Evolutionary conservation across 2,113 vertebrate species (phyloP), one percentile per base, ranked within the genome.

Genomic region (Noctilio leporinus): DNA sequence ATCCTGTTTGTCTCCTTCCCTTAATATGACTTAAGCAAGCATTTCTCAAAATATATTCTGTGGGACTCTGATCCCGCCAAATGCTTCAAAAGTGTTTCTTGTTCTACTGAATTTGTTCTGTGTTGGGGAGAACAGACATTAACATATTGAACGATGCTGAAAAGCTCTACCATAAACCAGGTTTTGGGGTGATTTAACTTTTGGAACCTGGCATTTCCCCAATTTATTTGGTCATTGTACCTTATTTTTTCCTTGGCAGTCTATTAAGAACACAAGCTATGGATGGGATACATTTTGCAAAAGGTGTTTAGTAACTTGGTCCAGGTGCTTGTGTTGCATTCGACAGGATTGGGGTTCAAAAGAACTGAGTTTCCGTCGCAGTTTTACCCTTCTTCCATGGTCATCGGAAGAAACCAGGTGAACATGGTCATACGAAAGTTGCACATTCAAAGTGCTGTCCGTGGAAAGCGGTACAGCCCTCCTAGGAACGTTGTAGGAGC

Each of bases 11-110:
- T 86, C 7, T 83, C 3, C 10, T 91, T 92, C 15, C 33, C 19
- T 93, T 80, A 73, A 30, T 4, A 33, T 78, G 33, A 93, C 72
- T 95, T 89, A 86, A 90, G 57, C 40, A 30, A 82, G 17, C n/a
- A 24, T 96, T 96, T 93, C 28, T 89, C 47, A 82, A 83, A 93
- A 69, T 89, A 83, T 40, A 22, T 91, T 90, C 33, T 92, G 5
- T 64, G 84, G 80, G 73, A 40, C 2, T 8, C 22, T n/a, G 76
- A 53, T 85, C 11, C 4, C 28, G 49, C 33, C 75, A 70, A 43
- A 83, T 92, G 35, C 5, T 78, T 62, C 10, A 4, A 30, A 93
- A 76, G n/a, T 82, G 22, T 49, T 89, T 55, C 65, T 93, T 64
- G 33, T 2, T 95, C 62, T 87, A 28, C 24, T 86, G 33, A 90